Evolutionary conservation across 2,113 vertebrate genomes (phyloP).

Genomic region (Alligator sinensis): DNA sequence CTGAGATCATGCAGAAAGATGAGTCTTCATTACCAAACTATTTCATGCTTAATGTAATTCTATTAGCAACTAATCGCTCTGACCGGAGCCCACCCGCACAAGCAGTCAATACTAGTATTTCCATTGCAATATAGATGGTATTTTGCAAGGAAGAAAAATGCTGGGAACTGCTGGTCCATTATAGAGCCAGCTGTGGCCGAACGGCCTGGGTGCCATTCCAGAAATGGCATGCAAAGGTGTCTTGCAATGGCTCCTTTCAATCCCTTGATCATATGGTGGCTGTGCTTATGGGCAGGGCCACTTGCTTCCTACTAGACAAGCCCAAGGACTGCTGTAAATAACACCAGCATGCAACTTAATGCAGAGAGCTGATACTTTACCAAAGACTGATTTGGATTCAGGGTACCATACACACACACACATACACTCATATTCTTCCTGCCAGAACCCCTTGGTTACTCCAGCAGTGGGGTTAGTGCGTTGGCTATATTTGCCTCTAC

Average conservation of each 20-base stretch:
- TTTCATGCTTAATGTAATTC: not conserved
- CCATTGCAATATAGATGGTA: not conserved
- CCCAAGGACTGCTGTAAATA: not conserved
- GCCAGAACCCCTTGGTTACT: not conserved
- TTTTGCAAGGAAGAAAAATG: not conserved
- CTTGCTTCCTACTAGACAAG: not conserved
- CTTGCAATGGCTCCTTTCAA: not conserved
- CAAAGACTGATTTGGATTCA: not conserved
- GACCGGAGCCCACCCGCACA: not conserved
- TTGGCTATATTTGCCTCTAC: not conserved
- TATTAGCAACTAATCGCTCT: constrained; percentile 6
- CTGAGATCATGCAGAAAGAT: not conserved
- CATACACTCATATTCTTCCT: not conserved
- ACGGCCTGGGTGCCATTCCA: not conserved
- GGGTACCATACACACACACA: not conserved
- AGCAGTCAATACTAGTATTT: not conserved
- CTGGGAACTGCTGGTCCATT: not conserved
- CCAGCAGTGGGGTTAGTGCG: not conserved
- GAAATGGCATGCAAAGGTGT: not conserved
- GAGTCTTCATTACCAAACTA: not conserved
- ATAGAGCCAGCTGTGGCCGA: not conserved
- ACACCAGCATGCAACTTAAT: not conserved
- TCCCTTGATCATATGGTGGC: not conserved
- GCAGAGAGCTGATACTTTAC: not conserved
- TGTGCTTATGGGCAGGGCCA: not conserved